Percentiles rank a stretch among this genome's conserved stretches.
Evolutionary conservation across 2,113 vertebrate genomes (phyloP).

Genomic region (Recurvirostra avosetta): DNA sequence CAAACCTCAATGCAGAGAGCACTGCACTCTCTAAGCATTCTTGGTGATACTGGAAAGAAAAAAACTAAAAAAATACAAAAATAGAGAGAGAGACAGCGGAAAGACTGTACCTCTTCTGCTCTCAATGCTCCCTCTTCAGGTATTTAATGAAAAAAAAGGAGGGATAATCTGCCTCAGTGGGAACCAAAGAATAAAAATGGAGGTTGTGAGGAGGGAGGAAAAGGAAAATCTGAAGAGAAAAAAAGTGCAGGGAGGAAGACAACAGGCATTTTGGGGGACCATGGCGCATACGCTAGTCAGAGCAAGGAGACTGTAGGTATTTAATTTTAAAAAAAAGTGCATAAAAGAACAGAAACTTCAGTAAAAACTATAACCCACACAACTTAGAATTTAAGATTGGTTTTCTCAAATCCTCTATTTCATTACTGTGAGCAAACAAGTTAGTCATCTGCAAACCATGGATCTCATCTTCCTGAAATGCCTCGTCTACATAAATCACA

Average conservation of each 20-base stretch:
- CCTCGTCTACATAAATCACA: not conserved
- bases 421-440: constrained; percentile 7
- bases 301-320: not conserved
- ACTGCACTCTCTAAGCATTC: not conserved
- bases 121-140: constrained; percentile 10
- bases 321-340: not conserved
- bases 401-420: not conserved
- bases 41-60: not conserved
- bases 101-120: not conserved
- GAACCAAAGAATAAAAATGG: not conserved
- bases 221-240: not conserved
- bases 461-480: not conserved
- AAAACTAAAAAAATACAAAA: not conserved
- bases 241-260: not conserved
- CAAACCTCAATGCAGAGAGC: not conserved
- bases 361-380: not conserved
- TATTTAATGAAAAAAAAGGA: constrained; percentile 1
- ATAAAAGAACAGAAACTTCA: not conserved
- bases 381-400: not conserved
- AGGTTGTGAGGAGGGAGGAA: not conserved
- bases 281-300: not conserved
- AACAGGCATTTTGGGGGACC: not conserved
- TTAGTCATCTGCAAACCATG: not conserved
- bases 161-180: not conserved
- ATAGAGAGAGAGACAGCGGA: not conserved